Conservation (phyloP, 2,797 vertebrate species). For the Amphiprion clarkii region DNA sequence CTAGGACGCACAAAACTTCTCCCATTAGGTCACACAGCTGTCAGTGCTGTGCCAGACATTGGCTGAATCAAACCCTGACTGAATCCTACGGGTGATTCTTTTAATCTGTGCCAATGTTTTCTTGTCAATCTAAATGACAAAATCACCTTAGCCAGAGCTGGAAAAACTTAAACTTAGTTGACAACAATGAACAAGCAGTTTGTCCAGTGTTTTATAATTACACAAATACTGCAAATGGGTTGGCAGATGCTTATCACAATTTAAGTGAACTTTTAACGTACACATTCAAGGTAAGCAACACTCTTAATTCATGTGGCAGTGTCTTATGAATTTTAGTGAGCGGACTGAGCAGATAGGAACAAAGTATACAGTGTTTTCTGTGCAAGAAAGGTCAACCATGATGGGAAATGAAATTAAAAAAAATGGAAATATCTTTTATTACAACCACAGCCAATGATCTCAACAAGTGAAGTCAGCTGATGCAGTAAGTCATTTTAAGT, state of each 20-base stretch:
- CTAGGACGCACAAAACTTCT: conserved; percentile 31
- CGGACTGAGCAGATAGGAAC: too few relatives aligned
- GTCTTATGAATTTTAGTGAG: neutral
- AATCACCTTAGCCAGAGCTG: neutral
- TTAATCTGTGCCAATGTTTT: neutral
- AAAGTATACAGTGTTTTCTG: neutral
- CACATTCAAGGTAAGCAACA: neutral
- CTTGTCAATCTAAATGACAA: neutral
- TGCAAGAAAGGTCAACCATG: conserved; percentile 12
- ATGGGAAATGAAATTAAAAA: neutral
- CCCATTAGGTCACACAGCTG: conserved; percentile 52
- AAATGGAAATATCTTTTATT: conserved; percentile 1
- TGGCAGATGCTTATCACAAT: too few relatives aligned
- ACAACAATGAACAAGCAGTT: neutral
- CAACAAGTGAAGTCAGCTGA: neutral
- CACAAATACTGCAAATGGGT: too few relatives aligned
- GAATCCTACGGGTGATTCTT: neutral
- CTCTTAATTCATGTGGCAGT: neutral
- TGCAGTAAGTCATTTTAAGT: neutral
- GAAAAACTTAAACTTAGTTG: neutral
- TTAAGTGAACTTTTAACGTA: neutral
- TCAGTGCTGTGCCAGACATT: conserved; percentile 40
- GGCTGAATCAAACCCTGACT: conserved; percentile 26
- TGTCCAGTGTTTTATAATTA: neutral
- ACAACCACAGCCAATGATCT: neutral